Conservation (phyloP, 2,113 vertebrate species). For the Lanius collurio region DNA sequence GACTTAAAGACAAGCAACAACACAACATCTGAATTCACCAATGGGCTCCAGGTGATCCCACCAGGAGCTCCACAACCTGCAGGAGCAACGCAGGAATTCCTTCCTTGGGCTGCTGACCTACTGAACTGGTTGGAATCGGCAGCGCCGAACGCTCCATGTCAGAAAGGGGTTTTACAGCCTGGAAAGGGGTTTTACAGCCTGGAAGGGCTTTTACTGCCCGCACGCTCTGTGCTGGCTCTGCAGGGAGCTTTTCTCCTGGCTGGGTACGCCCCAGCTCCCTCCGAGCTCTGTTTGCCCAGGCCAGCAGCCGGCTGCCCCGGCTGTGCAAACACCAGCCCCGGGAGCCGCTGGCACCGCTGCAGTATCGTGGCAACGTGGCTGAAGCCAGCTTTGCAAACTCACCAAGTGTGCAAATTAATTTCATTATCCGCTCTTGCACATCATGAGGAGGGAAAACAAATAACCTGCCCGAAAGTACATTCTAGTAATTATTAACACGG, state of each 20-base stretch:
- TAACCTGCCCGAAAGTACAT: slow-evolving; percentile 60
- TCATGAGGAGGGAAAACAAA: slow-evolving; percentile 72
- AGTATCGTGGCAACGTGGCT: slow-evolving; percentile 83
- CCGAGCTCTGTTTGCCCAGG: background rate
- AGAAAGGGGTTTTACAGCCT: background rate
- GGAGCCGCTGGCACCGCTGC: slow-evolving; percentile 62
- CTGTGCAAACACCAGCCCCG: slow-evolving; percentile 74
- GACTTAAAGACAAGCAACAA: background rate
- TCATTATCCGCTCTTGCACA: slow-evolving; percentile 78
- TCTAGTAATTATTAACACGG: slow-evolving; percentile 52
- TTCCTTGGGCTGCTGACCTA: background rate
- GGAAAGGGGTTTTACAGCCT: background rate
- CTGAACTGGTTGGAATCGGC: background rate
- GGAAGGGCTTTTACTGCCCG: background rate
- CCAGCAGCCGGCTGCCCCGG: background rate
- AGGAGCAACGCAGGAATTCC: background rate
- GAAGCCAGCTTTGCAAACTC: slow-evolving; percentile 71
- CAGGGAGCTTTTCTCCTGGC: background rate
- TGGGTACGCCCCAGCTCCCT: background rate
- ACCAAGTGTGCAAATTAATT: slow-evolving; percentile 79
- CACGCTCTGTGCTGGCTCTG: background rate
- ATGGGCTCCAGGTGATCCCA: fast-evolving
- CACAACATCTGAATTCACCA: background rate
- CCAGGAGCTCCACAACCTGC: background rate
- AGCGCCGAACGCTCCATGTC: background rate